phyloP scores from a whole-genome alignment of 2,888 invertebrate genomes.

The Tenthredo livida region DNA sequence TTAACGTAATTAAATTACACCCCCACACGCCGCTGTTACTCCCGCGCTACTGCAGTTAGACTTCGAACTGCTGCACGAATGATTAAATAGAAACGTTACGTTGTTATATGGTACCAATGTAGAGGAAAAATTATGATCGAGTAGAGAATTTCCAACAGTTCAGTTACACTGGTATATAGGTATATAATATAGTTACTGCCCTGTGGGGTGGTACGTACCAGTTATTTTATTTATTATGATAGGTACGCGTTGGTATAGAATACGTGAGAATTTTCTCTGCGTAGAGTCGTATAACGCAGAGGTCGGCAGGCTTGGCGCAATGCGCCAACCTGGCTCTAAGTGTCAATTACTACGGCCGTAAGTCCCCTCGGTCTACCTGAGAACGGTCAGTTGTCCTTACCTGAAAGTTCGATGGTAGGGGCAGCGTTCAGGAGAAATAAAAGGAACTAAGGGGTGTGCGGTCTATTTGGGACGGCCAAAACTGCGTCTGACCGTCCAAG shows the following conservation, averaged over 20 bases:
- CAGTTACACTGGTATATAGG: background rate
- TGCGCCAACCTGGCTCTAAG: too few relatives aligned
- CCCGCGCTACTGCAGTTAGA: background rate
- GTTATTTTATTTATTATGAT: conserved; percentile 32
- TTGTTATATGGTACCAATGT: background rate
- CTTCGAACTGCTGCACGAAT: background rate
- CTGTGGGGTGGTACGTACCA: background rate
- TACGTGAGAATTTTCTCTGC: background rate
- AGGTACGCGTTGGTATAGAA: background rate
- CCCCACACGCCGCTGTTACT: background rate
- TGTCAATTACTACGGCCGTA: too few relatives aligned
- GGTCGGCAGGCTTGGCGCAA: too few relatives aligned
- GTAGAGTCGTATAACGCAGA: too few relatives aligned
- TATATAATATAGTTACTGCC: background rate
- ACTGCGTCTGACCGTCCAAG: too few relatives aligned
- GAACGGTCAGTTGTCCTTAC: too few relatives aligned
- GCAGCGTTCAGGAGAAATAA: too few relatives aligned
- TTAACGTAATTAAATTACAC: conserved; percentile 4
- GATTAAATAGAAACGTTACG: conserved; percentile 12
- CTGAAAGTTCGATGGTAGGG: too few relatives aligned
- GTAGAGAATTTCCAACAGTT: conserved; percentile 5
- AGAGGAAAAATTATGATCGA: conserved; percentile 37
- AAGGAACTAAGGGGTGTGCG: too few relatives aligned
- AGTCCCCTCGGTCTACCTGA: too few relatives aligned
- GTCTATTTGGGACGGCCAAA: too few relatives aligned